Base-by-base conservation (phyloP, 2,113 vertebrate species). In the Muscicapa adusta region DNA sequence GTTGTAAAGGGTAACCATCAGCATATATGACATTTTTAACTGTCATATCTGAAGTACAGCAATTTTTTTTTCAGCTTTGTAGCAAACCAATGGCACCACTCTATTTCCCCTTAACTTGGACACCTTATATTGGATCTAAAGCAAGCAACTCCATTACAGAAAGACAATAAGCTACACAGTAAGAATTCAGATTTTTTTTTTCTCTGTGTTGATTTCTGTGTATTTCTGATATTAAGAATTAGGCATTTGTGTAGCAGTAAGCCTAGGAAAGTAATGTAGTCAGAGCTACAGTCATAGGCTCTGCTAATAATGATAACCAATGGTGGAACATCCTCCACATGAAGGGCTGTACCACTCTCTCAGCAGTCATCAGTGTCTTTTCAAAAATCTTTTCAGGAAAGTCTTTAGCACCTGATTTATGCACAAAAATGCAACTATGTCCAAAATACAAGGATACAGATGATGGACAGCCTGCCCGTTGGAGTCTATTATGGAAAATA, bases 1-100 rank as follows among this genome's bases (percentile, higher is more conserved):
- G 45, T 38, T 80, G 20, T 34, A 20, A 40, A 58, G 65, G 25
- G 51, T 63, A 45, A 71, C 19, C 33, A 18, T 18, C 28, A 63
- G 40, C 18, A 18, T 0, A 1, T 4, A 16, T 29, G 50, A 29
- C 1, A 67, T 12, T 29, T 63, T 1, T 0, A 81, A 34, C 3
- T 45, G 36, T 8, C 31, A 12, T 1, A 38, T 9, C 40, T 74
- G 5, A 82, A 58, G 18, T 12, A 18, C 5, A 75, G 51, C 38
- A 62, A 16, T 47, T 63, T 48, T 43, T 0, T 18, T 66, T 29
- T 2, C 4, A 71, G 28, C 40, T 45, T 3, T 18, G 48, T 1
- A 67, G 50, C 36, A 48, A 53, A 80, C 14, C 42, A 58, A 47
- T 14, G 25, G 43, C 74, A 65, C 17, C 31, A 28, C 11, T 11